Conservation (phyloP, 2,888 invertebrate species). For the Cremastobaeus sp. region DNA sequence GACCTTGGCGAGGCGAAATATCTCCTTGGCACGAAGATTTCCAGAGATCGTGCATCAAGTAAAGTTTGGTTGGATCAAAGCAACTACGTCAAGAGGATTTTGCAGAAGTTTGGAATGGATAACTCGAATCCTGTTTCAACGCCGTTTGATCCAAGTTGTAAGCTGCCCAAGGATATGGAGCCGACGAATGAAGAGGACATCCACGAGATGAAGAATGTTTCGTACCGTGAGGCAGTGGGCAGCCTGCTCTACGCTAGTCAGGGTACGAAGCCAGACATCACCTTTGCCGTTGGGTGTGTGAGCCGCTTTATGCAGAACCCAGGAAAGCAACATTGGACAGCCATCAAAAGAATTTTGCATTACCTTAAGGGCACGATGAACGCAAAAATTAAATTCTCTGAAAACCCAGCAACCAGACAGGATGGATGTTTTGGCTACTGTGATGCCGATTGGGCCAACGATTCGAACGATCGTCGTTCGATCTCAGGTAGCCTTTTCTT, state of each 20-base stretch:
- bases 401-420: too few relatives aligned
- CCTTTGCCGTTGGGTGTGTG: neutral
- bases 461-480: too few relatives aligned
- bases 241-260: slow-evolving; percentile 1
- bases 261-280: slow-evolving; percentile 1
- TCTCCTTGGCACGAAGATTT: too few relatives aligned
- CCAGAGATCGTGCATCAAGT: too few relatives aligned
- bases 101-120: neutral
- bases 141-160: neutral
- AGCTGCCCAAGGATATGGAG: too few relatives aligned
- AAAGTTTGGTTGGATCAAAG: too few relatives aligned
- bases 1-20: too few relatives aligned
- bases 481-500: too few relatives aligned
- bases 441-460: too few relatives aligned
- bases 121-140: neutral
- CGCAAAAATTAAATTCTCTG: too few relatives aligned
- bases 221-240: slow-evolving; percentile 3
- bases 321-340: neutral
- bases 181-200: too few relatives aligned
- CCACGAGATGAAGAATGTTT: neutral
- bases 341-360: neutral
- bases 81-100: neutral
- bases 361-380: slow-evolving; percentile 1
- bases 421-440: too few relatives aligned
- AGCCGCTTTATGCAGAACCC: slow-evolving; percentile 4